Percentiles rank a stretch among this genome's conserved stretches.
phyloP scores from a whole-genome alignment of 2,113 vertebrate genomes.

The Salvator merianae region DNA sequence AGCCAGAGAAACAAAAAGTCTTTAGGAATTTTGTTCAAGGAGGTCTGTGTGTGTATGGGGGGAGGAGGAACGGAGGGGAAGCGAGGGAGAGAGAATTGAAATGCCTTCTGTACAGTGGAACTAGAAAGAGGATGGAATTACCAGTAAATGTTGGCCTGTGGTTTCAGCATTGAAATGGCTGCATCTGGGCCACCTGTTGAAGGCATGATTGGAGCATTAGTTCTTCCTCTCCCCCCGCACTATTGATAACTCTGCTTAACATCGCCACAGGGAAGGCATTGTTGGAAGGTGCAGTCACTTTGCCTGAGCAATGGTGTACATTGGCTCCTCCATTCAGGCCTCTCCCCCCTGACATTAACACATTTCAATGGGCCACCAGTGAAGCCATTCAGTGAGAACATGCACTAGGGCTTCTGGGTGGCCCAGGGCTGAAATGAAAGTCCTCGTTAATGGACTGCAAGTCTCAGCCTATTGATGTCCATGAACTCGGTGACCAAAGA shows the following conservation, averaged over 20 bases:
- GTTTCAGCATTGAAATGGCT: slow-evolving; percentile 73
- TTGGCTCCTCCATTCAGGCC: slow-evolving; percentile 70
- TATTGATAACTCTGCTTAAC: slow-evolving; percentile 79
- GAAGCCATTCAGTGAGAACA: slow-evolving; percentile 80
- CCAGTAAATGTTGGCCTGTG: slow-evolving; percentile 70
- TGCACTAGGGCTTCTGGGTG: slow-evolving; percentile 79
- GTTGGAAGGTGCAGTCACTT: slow-evolving; percentile 76
- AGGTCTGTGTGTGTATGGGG: slow-evolving; percentile 44
- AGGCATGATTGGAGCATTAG: slow-evolving; percentile 78
- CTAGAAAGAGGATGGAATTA: slow-evolving; percentile 68
- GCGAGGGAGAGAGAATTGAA: slow-evolving; percentile 48
- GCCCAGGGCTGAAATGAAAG: slow-evolving; percentile 71
- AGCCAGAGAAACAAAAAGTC: slow-evolving; percentile 57
- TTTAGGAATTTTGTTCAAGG: slow-evolving; percentile 44
- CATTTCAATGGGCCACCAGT: slow-evolving; percentile 84
- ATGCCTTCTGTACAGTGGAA: slow-evolving; percentile 53
- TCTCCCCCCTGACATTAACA: slow-evolving; percentile 73
- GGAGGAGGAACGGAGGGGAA: slow-evolving; percentile 42
- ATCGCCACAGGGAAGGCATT: slow-evolving; percentile 76
- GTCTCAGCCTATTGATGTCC: slow-evolving; percentile 78
- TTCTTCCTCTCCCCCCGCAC: slow-evolving; percentile 70
- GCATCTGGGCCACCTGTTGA: slow-evolving; percentile 78
- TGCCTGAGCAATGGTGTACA: slow-evolving; percentile 79
- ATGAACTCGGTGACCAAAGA: slow-evolving; percentile 86
- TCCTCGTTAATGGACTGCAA: slow-evolving; percentile 79